These are phyloP conservation scores for Alviniconcha marisindica DNA, from an alignment of 1,140 invertebrate species.

Conservation along the genomic window DNA sequence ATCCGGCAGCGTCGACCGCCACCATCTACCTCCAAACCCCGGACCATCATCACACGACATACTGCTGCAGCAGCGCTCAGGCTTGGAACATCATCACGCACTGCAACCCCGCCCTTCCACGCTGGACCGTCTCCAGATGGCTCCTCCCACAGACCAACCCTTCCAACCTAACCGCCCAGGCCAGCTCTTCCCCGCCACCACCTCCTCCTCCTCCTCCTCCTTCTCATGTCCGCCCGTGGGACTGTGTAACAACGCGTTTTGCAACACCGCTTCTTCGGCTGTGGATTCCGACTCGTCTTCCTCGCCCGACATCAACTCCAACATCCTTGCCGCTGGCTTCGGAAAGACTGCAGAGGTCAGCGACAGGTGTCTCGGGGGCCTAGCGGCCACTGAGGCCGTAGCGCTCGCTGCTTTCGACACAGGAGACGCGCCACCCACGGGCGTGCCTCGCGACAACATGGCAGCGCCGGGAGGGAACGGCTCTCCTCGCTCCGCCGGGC, in stretches of 20 bases:
- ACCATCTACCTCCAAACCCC: neutral
- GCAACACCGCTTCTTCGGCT: neutral
- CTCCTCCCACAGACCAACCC: neutral
- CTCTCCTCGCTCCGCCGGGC: neutral
- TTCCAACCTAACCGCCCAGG: neutral
- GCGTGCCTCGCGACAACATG: too few species aligned
- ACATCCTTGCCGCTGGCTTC: neutral
- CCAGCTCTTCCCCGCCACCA: neutral
- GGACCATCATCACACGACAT: neutral
- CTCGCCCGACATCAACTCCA: conserved; percentile 23
- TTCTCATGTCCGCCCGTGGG: too few species aligned
- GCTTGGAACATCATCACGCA: neutral
- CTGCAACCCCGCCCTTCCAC: neutral
- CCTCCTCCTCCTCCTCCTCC: neutral
- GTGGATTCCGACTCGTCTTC: conserved; percentile 13
- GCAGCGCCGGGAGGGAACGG: neutral
- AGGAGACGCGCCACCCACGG: neutral
- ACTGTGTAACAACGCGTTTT: neutral
- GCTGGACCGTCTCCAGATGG: neutral
- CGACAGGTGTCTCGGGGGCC: neutral
- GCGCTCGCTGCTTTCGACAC: neutral
- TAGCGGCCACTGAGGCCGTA: neutral
- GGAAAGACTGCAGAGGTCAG: neutral
- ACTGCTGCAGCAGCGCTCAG: neutral
- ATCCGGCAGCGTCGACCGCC: neutral